phyloP scores from a whole-genome alignment of 2,797 vertebrate genomes.

The Phataginus tricuspis region DNA sequence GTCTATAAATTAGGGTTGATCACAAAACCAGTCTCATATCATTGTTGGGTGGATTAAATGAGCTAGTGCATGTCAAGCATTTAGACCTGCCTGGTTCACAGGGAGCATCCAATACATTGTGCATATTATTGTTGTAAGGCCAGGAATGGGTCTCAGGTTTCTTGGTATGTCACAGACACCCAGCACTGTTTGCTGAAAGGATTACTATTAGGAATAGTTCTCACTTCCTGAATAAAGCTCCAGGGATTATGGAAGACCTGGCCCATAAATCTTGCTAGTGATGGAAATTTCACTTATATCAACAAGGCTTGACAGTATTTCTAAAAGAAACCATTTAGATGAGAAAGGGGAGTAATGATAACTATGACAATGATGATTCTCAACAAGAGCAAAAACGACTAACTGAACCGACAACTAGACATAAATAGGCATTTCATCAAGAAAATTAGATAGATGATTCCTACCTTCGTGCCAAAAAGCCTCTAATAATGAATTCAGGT shows the following conservation, averaged over 20 bases:
- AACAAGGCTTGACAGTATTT: not conserved
- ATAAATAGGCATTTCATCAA: conserved; percentile 65
- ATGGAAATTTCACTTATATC: conserved; percentile 24
- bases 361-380: not conserved
- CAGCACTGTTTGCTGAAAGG: not conserved
- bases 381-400: conserved; percentile 11
- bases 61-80: not conserved
- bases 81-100: not conserved
- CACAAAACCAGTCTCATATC: not conserved
- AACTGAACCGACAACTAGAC: conserved; percentile 45
- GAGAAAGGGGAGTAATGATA: not conserved
- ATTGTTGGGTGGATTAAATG: not conserved
- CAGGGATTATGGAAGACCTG: not conserved
- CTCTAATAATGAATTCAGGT: conserved; percentile 80
- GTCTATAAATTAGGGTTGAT: not conserved
- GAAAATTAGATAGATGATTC: conserved; percentile 65
- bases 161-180: not conserved
- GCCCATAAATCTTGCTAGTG: not conserved
- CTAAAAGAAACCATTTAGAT: not conserved
- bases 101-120: not conserved
- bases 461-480: conserved; percentile 54
- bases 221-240: not conserved
- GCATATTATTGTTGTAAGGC: not conserved
- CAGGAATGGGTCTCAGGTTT: not conserved
- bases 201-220: conserved; percentile 16